Evolutionary conservation across 1,140 invertebrate species (phyloP).

Genomic region (Zaprionus lachaisei): DNA sequence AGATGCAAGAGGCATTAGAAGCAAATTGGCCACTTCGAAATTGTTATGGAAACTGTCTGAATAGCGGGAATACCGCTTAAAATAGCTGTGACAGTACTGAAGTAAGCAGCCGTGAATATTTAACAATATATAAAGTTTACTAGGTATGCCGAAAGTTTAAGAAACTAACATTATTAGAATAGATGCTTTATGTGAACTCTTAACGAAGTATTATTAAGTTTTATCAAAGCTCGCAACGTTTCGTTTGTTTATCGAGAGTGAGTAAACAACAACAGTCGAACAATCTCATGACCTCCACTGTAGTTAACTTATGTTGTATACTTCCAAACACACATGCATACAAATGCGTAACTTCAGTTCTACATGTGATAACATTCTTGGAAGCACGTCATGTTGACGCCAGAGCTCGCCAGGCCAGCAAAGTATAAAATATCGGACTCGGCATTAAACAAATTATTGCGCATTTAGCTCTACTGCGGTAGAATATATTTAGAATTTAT

Average conservation of each 20-base stretch:
- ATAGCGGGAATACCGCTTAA: not conserved
- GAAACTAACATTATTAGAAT: not conserved
- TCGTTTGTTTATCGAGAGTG: no score
- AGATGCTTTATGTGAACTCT: not conserved
- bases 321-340: no score
- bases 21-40: constrained; percentile 1
- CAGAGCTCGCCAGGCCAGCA: not conserved
- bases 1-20: constrained; percentile 3
- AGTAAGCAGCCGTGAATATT: not conserved
- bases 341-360: no score
- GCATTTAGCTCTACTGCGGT: no score
- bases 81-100: not conserved
- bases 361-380: not conserved
- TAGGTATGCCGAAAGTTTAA: no score
- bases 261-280: not conserved
- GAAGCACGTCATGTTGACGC: not conserved
- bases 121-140: not conserved
- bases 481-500: no score
- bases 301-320: not conserved
- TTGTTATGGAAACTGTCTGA: not conserved
- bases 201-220: no score
- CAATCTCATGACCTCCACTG: not conserved
- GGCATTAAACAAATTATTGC: no score
- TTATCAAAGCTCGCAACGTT: not conserved
- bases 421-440: not conserved